A percentile compares a stretch with the other conserved stretches of the same genome.
Evolutionary conservation across 1,140 invertebrate species (phyloP).

Genomic region (Callitettix versicolor): DNA sequence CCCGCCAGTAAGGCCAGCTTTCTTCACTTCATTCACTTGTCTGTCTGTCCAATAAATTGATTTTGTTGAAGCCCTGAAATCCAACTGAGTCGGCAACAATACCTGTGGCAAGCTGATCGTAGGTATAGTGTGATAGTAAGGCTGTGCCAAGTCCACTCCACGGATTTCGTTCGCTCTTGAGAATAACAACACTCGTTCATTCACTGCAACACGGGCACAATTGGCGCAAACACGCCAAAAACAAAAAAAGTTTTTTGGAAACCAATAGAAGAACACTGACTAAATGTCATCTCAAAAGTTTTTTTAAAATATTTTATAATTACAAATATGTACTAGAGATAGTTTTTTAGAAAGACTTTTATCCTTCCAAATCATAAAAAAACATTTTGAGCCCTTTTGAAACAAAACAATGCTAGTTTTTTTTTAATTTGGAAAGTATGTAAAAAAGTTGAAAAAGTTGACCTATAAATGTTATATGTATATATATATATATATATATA

Average conservation of each 20-base stretch:
- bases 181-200: slow-evolving; percentile 66
- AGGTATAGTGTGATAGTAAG: slow-evolving; percentile 66
- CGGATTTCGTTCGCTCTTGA: slow-evolving; percentile 65
- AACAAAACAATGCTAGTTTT: too few relatives aligned
- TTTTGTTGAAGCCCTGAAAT: slow-evolving; percentile 52
- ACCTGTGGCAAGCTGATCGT: slow-evolving; percentile 54
- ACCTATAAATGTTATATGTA: too few relatives aligned
- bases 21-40: slow-evolving; percentile 61
- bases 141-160: slow-evolving; percentile 64
- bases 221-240: slow-evolving; percentile 11
- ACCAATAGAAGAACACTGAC: neutral
- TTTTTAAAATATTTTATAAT: neutral
- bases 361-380: too few relatives aligned
- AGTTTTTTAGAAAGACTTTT: too few relatives aligned
- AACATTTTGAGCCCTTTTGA: too few relatives aligned
- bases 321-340: neutral
- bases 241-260: neutral
- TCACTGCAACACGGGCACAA: slow-evolving; percentile 38
- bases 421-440: too few relatives aligned
- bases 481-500: too few relatives aligned
- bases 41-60: slow-evolving; percentile 71
- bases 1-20: slow-evolving; percentile 52
- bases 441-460: too few relatives aligned
- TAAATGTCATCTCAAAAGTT: neutral
- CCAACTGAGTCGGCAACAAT: slow-evolving; percentile 51